phyloP scores from a whole-genome alignment of 2,888 invertebrate species.

The Drosophila anceps region DNA sequence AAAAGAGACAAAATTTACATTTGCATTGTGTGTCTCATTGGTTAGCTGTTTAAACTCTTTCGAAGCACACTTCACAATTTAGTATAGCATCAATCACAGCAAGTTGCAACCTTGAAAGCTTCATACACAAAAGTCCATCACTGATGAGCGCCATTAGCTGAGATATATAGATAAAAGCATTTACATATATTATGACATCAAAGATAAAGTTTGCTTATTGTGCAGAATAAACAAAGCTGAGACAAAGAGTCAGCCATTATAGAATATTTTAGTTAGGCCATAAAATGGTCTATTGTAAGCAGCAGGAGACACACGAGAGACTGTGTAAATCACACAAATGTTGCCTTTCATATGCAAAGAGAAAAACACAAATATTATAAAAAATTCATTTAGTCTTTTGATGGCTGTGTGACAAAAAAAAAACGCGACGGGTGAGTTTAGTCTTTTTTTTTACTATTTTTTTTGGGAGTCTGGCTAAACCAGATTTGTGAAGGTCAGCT shows the following conservation, averaged over 20 bases:
- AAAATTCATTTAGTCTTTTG: conserved; percentile 60
- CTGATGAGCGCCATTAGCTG: conserved; percentile 20
- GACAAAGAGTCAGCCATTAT: conserved; percentile 34
- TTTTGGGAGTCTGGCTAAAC: conserved; percentile 50
- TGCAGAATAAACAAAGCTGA: conserved; percentile 39
- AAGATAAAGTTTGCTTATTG: conserved; percentile 29
- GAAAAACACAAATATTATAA: conserved; percentile 14
- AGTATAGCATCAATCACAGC: conserved; percentile 1
- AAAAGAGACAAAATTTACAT: background rate
- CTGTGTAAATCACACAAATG: conserved; percentile 48
- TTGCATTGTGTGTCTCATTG: no score
- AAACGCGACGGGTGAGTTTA: conserved; percentile 36
- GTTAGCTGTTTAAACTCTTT: background rate
- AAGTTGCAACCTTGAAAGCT: conserved; percentile 54
- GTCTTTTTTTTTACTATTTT: background rate
- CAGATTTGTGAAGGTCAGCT: conserved; percentile 73
- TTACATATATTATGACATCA: conserved; percentile 67
- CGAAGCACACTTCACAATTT: background rate
- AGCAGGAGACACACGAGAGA: conserved; percentile 22
- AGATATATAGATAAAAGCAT: conserved; percentile 23
- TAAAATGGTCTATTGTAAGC: conserved; percentile 42
- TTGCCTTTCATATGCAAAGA: conserved; percentile 70
- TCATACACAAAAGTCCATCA: conserved; percentile 11
- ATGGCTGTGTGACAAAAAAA: conserved; percentile 45
- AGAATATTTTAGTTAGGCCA: conserved; percentile 48